These are phyloP conservation scores for Clanis bilineata DNA, from an alignment of 2,888 invertebrate genomes.

Conservation along the genomic window DNA sequence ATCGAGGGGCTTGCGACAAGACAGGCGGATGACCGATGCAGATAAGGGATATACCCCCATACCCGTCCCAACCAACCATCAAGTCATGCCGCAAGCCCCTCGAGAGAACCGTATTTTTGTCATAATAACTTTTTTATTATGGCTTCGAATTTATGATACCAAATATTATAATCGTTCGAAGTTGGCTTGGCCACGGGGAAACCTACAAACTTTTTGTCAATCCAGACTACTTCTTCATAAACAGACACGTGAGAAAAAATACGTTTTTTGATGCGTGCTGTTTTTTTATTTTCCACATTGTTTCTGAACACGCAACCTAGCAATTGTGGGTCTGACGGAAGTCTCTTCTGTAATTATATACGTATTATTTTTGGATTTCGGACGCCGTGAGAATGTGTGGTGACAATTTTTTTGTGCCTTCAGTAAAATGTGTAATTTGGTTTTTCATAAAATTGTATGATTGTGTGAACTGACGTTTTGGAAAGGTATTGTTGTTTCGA, in stretches of 20 bases:
- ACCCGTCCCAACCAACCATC: no score
- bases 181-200: background rate
- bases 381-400: constrained; percentile 39
- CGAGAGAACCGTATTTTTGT: no score
- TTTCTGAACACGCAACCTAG: constrained; percentile 68
- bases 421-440: constrained; percentile 32
- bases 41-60: no score
- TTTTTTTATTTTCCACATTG: constrained; percentile 57
- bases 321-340: constrained; percentile 73
- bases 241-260: constrained; percentile 32
- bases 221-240: constrained; percentile 1
- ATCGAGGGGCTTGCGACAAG: no score
- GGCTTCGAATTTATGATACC: background rate
- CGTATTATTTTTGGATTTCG: constrained; percentile 55
- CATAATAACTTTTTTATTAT: no score
- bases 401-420: constrained; percentile 41
- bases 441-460: constrained; percentile 27
- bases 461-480: constrained; percentile 1
- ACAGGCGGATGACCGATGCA: no score
- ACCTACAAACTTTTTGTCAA: background rate
- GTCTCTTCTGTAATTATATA: constrained; percentile 69
- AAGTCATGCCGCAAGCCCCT: no score
- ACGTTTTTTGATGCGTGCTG: constrained; percentile 25
- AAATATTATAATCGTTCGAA: background rate
- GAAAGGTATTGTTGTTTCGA: background rate